These are phyloP conservation scores for Platygyra sinensis DNA, from an alignment of 64 coral and sea anemone species.

Conservation along the genomic window DNA sequence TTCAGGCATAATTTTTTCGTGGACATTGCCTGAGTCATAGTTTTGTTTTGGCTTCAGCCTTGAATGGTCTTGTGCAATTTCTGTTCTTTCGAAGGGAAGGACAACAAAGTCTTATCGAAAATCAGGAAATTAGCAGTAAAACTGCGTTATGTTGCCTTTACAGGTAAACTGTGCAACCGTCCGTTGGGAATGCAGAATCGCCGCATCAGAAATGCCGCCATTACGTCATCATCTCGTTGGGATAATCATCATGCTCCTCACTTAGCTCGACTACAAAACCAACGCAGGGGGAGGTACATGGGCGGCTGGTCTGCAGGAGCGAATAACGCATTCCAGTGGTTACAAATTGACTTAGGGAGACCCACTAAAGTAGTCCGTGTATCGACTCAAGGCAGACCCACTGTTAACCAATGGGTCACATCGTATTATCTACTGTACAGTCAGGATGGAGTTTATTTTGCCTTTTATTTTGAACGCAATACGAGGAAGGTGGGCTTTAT, in stretches of 20 bases:
- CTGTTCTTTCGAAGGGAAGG: not conserved
- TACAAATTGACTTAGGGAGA: slow-evolving; percentile 43
- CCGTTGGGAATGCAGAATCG: slow-evolving; percentile 58
- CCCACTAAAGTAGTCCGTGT: slow-evolving; percentile 53
- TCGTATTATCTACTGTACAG: slow-evolving; percentile 62
- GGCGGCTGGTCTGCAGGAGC: slow-evolving; percentile 59
- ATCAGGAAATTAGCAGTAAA: too few species aligned
- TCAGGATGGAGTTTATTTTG: slow-evolving; percentile 66
- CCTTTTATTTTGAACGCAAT: slow-evolving; percentile 45
- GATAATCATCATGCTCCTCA: slow-evolving; percentile 46
- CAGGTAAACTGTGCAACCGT: slow-evolving; percentile 41
- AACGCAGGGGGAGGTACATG: slow-evolving; percentile 33
- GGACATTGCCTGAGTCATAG: too few species aligned
- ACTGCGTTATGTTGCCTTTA: not conserved
- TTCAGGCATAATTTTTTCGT: too few species aligned
- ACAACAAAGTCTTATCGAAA: not conserved
- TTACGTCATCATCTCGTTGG: slow-evolving; percentile 63
- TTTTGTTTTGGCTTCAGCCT: too few species aligned
- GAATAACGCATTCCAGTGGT: slow-evolving; percentile 70
- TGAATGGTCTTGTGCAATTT: too few species aligned
- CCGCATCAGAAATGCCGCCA: slow-evolving; percentile 45
- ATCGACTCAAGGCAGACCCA: slow-evolving; percentile 60
- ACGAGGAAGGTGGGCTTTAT: slow-evolving; percentile 38
- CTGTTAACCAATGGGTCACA: slow-evolving; percentile 56
- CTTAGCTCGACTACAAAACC: slow-evolving; percentile 69